Evolutionary conservation across 2,888 invertebrate genomes (phyloP).

Genomic region (Harmothoe impar): DNA sequence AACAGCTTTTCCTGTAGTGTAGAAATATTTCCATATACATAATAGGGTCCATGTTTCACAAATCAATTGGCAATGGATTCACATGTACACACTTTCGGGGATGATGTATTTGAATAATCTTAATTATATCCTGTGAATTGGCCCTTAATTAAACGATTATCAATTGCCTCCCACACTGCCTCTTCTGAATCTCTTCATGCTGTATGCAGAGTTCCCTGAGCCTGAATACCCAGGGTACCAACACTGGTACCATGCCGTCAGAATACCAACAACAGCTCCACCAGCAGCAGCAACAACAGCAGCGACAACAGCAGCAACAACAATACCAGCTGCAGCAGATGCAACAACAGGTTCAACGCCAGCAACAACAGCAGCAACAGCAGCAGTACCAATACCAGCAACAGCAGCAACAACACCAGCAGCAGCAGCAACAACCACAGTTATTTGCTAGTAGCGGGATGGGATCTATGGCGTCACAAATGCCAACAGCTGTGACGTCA

Average conservation of each 20-base stretch:
- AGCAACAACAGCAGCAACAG: conserved; percentile 66
- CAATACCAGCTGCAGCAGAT: conserved; percentile 60
- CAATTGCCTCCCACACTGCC: too few species aligned
- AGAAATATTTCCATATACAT: too few species aligned
- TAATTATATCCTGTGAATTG: too few species aligned
- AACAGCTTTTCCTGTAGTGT: too few species aligned
- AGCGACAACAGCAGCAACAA: conserved; percentile 60
- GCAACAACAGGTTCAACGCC: conserved; percentile 36
- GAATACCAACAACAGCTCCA: conserved; percentile 66
- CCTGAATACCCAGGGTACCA: conserved; percentile 34
- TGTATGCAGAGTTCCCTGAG: conserved; percentile 58
- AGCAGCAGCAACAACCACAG: conserved; percentile 47
- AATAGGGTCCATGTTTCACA: too few species aligned
- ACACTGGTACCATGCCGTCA: not conserved
- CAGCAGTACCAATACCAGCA: conserved; percentile 71
- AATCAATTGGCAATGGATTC: too few species aligned
- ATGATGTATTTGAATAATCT: too few species aligned
- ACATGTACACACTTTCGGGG: too few species aligned
- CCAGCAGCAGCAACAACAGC: conserved; percentile 62
- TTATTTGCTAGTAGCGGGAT: not conserved
- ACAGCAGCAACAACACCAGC: conserved; percentile 72
- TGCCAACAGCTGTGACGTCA: not conserved
- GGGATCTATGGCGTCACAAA: not conserved
- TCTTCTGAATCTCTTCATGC: not conserved
- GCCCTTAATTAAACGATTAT: too few species aligned